These are phyloP conservation scores for Drusus annulatus DNA, from an alignment of 1,140 invertebrate genomes.

Conservation along the genomic window DNA sequence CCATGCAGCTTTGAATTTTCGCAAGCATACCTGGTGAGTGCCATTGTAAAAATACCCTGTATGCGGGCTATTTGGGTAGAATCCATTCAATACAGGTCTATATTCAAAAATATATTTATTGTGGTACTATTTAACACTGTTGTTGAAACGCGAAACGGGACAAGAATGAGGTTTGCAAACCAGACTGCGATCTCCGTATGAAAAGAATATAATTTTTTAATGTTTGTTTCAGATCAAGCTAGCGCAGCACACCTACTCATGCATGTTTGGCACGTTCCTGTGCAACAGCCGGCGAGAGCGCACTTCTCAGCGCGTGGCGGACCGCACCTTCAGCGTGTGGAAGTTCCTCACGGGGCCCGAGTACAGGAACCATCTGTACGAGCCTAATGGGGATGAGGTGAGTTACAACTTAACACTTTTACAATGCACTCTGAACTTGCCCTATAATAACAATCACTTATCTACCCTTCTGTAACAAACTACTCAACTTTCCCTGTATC, in stretches of 20 bases:
- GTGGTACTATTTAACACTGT: no score
- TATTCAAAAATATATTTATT: no score
- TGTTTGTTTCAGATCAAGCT: conserved; percentile 85
- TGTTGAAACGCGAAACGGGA: no score
- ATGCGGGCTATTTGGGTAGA: no score
- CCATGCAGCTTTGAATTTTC: conserved; percentile 97
- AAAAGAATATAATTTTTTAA: no score
- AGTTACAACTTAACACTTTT: neutral
- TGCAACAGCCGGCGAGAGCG: conserved; percentile 91
- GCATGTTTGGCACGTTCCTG: conserved; percentile 97
- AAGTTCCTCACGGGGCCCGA: conserved; percentile 82
- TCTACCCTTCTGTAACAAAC: no score
- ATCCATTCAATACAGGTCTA: no score
- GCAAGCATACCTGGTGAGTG: conserved; percentile 88
- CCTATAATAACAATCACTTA: no score
- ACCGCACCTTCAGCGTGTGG: conserved; percentile 91
- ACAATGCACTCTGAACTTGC: no score
- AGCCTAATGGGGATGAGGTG: conserved; percentile 70
- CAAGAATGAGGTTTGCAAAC: no score
- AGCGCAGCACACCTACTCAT: conserved; percentile 95
- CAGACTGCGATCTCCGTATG: no score
- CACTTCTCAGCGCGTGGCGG: conserved; percentile 75
- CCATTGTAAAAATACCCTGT: neutral
- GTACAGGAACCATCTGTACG: conserved; percentile 91
- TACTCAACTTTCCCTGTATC: no score